Base-by-base conservation (phyloP, 1,140 invertebrate genomes). In the Berghia stephanieae region DNA sequence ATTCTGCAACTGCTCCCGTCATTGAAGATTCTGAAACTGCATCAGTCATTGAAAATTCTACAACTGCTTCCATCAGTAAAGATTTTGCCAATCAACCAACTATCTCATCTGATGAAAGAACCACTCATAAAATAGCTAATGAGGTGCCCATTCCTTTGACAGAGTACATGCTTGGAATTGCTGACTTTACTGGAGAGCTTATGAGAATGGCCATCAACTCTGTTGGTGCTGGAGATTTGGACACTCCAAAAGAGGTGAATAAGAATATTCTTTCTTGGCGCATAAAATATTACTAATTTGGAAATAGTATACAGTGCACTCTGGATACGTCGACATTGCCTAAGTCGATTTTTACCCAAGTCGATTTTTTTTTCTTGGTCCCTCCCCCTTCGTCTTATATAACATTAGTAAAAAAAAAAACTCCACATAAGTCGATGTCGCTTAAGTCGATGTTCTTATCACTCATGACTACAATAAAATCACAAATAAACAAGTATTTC, bases 161-260 rank as follows among this genome's bases (percentile, higher is more conserved):
- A 49, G 94, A 96, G 81, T 96, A 93, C 83, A 92, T 97, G 80
- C 87, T 97, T n/a, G 96, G 96, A 1, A 88, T 97, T 52, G 93
- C 94, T 8, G 96, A 98, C 90, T 90, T 96, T 13, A 96, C 95
- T 4, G 96, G 96, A 0, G 96, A 98, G 88, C 85, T 97, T 34
- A 97, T 97, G 96, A 91, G 96, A 75, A 93, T 93, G 80, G 95
- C 95, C 75, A 96, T 97, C 6, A 96, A 94, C 83, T 94, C 93
- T 82, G 91, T 97, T 42, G 93, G 94, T 0, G 91, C 91, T 77
- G 95, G 95, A 0, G 93, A 96, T 81, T 91, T 94, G n/a, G 91
- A 93, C 27, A 92, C 92, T 68, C 95, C 95, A 31, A 40, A 27
- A 31, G 74, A 67, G 13, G 74, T 76, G n/a, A n/a, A n/a, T n/a